Base-by-base conservation (phyloP, 2,888 invertebrate genomes). In the Hemaris fuciformis region DNA sequence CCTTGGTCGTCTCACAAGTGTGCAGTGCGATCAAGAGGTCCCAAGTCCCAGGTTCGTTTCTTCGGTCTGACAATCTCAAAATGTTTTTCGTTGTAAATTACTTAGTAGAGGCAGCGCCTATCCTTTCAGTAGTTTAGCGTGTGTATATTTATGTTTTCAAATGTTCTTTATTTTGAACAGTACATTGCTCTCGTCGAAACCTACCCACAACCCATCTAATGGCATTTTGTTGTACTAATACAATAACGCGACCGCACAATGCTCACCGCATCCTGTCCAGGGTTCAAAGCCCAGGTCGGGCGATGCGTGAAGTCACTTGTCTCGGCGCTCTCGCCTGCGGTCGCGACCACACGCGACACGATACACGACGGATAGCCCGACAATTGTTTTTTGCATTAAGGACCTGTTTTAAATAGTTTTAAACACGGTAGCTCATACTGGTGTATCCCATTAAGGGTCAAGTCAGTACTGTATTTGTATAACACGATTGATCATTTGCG, bases 331-430 rank as follows among this genome's bases (percentile, higher is more conserved):
- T 42, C 57, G 25, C n/a, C n/a, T n/a, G n/a, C n/a, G n/a, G n/a
- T n/a, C n/a, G n/a, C n/a, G 65, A 66, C 66, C 66, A 66, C 66
- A 60, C 65, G 58, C 63, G 48, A 46, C 59, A 15, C 59, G 43
- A 58, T 62, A 58, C 22, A 18, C 34, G 8, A 22, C 20, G 38
- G 38, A 38, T 38, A 38, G 20, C 20, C 18, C 20, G 43, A 13
- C 34, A 34, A 2, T 34, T 34, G 6, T 43, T 20, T 3, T 10
- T 20, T 18, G 18, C 1, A 43, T 8, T 2, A 15, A 20, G 20
- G 43, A 38, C 38, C 43, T 20, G 20, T 43, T 43, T 10, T 0
- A 10, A 18, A 10, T 15, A 20, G 10, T 18, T 20, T 43, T 43
- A 20, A 43, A n/a, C n/a, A n/a, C n/a, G n/a, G n/a, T n/a, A n/a